Conservation (phyloP, 1,140 invertebrate genomes). For the Uloborus diversus region DNA sequence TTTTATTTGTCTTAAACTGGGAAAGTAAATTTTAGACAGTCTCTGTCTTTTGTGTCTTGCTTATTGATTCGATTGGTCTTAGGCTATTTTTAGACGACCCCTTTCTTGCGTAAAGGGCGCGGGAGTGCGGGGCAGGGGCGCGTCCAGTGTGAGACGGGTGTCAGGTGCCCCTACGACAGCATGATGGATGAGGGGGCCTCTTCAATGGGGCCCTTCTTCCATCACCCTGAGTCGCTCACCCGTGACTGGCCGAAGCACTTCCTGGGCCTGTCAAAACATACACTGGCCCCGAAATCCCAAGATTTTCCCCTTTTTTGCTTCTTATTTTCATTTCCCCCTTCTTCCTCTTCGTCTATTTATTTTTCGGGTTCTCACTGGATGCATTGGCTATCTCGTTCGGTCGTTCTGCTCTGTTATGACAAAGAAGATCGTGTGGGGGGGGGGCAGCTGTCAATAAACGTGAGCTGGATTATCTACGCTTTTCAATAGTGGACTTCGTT, state of each 20-base stretch:
- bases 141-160: not conserved
- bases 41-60: no score
- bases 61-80: no score
- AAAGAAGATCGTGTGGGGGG: not conserved
- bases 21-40: no score
- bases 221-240: constrained; percentile 41
- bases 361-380: constrained; percentile 24
- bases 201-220: constrained; percentile 48
- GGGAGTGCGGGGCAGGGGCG: not conserved
- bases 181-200: constrained; percentile 52
- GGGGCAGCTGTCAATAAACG: not conserved
- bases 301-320: constrained; percentile 11
- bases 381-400: constrained; percentile 21
- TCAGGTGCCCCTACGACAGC: constrained; percentile 46
- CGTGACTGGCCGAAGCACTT: constrained; percentile 50
- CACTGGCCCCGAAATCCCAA: constrained; percentile 41
- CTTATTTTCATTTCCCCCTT: not conserved
- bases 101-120: not conserved
- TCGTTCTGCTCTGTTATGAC: not conserved
- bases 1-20: no score
- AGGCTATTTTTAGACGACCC: not conserved
- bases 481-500: not conserved
- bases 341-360: constrained; percentile 16
- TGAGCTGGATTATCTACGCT: not conserved
- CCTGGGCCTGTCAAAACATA: constrained; percentile 52